Evolutionary conservation across 2,797 vertebrate genomes (phyloP).

Genomic region (Poecilia gillii): DNA sequence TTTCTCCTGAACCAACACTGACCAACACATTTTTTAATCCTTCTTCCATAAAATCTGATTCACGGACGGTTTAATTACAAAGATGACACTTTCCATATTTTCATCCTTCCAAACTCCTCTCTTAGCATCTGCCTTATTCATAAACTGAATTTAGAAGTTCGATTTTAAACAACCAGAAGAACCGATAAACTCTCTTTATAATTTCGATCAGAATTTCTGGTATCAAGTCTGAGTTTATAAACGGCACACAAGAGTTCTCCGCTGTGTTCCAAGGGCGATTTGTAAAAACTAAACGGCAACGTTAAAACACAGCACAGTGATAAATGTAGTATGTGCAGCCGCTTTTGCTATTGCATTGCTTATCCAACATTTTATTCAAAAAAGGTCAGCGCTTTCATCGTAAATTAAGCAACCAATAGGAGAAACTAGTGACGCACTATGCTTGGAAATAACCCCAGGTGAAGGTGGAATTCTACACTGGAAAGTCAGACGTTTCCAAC

Average conservation of each 20-base stretch:
- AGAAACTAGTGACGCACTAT: background rate
- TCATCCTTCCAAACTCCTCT: background rate
- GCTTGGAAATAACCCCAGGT: background rate
- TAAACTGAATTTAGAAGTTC: background rate
- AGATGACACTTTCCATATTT: background rate
- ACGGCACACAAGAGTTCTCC: background rate
- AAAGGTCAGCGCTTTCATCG: background rate
- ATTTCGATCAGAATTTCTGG: too few species aligned
- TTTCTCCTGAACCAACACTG: background rate
- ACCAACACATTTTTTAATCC: background rate
- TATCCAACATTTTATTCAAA: background rate
- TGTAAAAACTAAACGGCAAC: background rate
- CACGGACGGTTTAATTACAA: background rate
- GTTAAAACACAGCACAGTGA: background rate
- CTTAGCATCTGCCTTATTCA: background rate
- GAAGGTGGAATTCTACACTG: background rate
- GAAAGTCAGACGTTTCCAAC: background rate
- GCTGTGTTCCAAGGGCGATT: background rate
- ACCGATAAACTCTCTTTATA: background rate
- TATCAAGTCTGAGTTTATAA: background rate
- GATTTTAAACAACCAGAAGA: background rate
- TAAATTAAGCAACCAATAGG: background rate
- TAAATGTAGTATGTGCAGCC: background rate
- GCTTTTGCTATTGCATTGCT: background rate
- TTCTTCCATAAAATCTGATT: background rate